Evolutionary conservation across 2,113 vertebrate genomes (phyloP).

Genomic region (Microcebus tavaratra): DNA sequence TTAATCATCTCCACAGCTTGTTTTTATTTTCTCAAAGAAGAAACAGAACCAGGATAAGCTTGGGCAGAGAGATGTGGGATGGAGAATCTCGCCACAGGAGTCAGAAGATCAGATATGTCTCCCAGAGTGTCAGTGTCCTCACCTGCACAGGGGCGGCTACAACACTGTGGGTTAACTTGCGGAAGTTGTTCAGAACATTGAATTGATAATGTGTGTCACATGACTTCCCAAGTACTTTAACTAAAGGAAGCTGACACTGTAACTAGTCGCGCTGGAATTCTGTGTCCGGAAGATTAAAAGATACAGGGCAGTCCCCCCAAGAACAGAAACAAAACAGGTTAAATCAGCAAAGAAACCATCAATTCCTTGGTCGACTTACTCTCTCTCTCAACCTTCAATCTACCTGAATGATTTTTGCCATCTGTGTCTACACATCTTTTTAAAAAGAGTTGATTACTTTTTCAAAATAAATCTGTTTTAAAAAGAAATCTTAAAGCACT

Average conservation of each 20-base stretch:
- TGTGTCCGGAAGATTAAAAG: neutral
- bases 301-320: accelerated
- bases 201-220: accelerated
- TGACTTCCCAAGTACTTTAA: neutral
- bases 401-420: neutral
- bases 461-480: neutral
- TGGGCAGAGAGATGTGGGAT: neutral
- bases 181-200: neutral
- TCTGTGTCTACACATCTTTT: neutral
- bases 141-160: neutral
- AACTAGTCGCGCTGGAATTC: neutral
- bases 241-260: neutral
- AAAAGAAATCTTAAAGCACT: neutral
- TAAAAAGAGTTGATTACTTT: neutral
- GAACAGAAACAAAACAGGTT: neutral
- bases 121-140: neutral
- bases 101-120: neutral
- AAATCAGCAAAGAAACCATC: neutral
- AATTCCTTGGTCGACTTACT: neutral
- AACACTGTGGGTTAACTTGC: neutral
- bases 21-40: constrained; percentile 5
- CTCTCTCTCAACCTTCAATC: neutral
- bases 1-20: neutral
- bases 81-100: neutral
- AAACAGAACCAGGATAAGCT: neutral